Evolutionary conservation across 1,140 invertebrate species (phyloP), one percentile per base, ranked within the genome.

Genomic region (Callitettix versicolor): DNA sequence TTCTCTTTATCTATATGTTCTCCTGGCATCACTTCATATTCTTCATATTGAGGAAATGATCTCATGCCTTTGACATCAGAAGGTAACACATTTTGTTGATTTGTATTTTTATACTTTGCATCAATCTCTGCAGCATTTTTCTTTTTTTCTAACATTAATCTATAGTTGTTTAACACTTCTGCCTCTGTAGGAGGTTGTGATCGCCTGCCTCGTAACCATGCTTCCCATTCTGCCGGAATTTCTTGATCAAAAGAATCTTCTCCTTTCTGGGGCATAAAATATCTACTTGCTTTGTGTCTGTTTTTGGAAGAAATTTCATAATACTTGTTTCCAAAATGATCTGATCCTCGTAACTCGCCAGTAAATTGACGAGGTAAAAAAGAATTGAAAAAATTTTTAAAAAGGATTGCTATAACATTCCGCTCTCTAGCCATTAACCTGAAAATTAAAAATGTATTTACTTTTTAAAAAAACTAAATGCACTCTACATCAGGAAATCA

Each of bases 321-420:
- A 68, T 88, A 92, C 64, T 81, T 80, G 63, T 88, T 91, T 1
- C 88, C 87, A 64, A 83, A 78, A 61, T 82, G 78, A 71, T 92
- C 88, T 65, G 79, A 76, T 14, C 85, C 86, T 46, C 74, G 72
- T 0, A 71, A 66, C 57, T 73, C 74, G n/a, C 77, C 78, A 30
- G 55, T 63, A 9, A 53, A 50, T 36, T 36, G 49, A 12, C 53
- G 54, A 3, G 61, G 59, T 48, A 49, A 57, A 6, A 63, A 36
- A 49, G 61, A 63, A 26, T 63, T 60, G 4, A 62, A 12, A 36
- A 63, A 60, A 51, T 58, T 62, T 18, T 56, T 53, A 9, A 60
- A 57, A 3, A 63, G 30, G 18, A 33, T 56, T 21, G 36, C 14
- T 1, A 55, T 9, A 17, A 60, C 3, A 46, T 55, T 43, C 44